Base-by-base conservation (phyloP, 2,888 invertebrate species). In the Hoplodrina blanda region DNA sequence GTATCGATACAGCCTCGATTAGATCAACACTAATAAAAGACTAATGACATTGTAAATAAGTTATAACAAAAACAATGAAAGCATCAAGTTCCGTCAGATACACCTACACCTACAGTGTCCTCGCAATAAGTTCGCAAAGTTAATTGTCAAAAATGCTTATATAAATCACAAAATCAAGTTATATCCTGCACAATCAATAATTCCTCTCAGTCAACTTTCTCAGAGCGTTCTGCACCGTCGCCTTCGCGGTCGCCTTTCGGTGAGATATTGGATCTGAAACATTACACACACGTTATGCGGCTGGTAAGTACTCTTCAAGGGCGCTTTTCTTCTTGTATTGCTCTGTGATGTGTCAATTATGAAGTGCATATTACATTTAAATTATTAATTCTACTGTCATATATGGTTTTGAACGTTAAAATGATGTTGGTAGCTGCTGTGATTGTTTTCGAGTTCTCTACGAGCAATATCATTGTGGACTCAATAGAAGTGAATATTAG, bases 151-250 rank as follows among this genome's bases (percentile, higher is more conserved):
- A 90, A 94, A 94, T 94, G 94, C 93, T 91, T 90, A 85, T 83
- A 85, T 89, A 89, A 89, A 91, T 91, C 90, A 92, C 91, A 91
- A 91, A 90, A 87, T 86, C 74, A 85, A 85, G 83, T 83, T 76
- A 76, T 84, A 86, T 88, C 86, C 86, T 84, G 84, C 78, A 81
- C 81, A 83, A 82, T 92, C 87, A 95, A 89, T 92, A 95, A 90
- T 94, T 94, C 87, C 91, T 93, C 89, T 96, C 96, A 96, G 96
- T 95, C 93, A 95, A 91, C 91, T 94, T 96, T 94, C 92, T 92
- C 91, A 96, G 94, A 89, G 96, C 96, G 91, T 95, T 96, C 95
- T 96, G 96, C 88, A 96, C 96, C 85, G 95, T 96, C 93, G 95
- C 95, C 90, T 95, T 96, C 94, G 95, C 95, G 89, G 95, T 96